Percentiles rank a stretch among this genome's conserved stretches.
Evolutionary conservation across 2,113 vertebrate genomes (phyloP).

Genomic region (Cottus gobio): DNA sequence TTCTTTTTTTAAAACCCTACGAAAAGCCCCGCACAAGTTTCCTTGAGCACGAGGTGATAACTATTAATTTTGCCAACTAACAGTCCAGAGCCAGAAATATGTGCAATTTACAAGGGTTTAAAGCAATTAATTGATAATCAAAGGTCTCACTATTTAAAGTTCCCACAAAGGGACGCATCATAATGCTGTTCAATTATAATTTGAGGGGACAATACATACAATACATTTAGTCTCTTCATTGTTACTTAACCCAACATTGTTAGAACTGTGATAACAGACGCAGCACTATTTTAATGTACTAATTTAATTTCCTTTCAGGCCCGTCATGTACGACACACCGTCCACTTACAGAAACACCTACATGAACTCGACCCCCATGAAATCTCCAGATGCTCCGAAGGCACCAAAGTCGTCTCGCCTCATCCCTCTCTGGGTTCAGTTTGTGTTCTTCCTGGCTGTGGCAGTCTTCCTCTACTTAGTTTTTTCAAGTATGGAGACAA

Average conservation of each 20-base stretch:
- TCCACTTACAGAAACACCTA: slow-evolving; percentile 55
- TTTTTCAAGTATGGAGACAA: slow-evolving; percentile 78
- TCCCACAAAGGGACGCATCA: not conserved
- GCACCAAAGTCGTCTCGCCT: slow-evolving; percentile 48
- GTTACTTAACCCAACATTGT: not conserved
- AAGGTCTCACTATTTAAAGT: not conserved
- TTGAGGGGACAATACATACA: not conserved
- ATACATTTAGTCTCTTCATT: not conserved
- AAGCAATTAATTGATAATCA: not conserved
- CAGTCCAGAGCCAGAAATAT: not conserved
- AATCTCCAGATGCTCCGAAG: slow-evolving; percentile 17
- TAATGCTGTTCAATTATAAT: not conserved
- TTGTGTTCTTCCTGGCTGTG: slow-evolving; percentile 74
- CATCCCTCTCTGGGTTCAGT: slow-evolving; percentile 80
- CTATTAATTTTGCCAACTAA: not conserved
- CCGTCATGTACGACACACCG: slow-evolving; percentile 55
- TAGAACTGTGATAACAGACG: not conserved
- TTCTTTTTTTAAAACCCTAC: too few relatives aligned
- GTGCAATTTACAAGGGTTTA: not conserved
- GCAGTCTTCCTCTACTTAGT: slow-evolving; percentile 75
- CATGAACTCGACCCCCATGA: slow-evolving; percentile 25
- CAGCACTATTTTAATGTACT: not conserved
- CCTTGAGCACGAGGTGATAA: not conserved
- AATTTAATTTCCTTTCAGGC: slow-evolving; percentile 38
- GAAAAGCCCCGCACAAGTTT: not conserved